Conservation (phyloP, 1,140 invertebrate genomes). For the Drosophila novamexicana region DNA sequence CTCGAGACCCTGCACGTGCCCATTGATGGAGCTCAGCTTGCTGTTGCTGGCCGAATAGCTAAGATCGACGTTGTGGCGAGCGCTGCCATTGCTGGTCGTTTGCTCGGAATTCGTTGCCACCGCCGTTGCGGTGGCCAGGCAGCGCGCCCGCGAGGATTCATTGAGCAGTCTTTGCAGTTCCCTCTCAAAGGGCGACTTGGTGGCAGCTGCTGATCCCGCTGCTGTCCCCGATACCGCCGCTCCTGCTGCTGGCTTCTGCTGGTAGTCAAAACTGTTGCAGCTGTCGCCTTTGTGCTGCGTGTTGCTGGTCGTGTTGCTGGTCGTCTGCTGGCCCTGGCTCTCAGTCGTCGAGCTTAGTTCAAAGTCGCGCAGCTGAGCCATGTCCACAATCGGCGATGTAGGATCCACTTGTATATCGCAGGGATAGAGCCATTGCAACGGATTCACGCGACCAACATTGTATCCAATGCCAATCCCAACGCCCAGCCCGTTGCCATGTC, state of each 20-base stretch:
- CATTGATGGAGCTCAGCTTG: conserved; percentile 69
- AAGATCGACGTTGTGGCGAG: conserved; percentile 71
- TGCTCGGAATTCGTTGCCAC: conserved; percentile 53
- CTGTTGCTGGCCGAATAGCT: conserved; percentile 69
- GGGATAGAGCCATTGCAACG: conserved; percentile 87
- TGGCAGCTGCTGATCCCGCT: conserved; percentile 22
- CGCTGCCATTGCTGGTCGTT: conserved; percentile 70
- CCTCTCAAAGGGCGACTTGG: conserved; percentile 88
- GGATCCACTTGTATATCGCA: conserved; percentile 86
- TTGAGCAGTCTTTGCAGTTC: conserved; percentile 90
- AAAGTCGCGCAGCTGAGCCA: conserved; percentile 76
- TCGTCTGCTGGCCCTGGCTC: conserved; percentile 84
- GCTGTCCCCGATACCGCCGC: background rate
- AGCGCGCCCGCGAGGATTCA: conserved; percentile 84
- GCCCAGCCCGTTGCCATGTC: conserved; percentile 37
- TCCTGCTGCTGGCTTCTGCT: conserved; percentile 62
- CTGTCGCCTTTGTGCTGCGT: conserved; percentile 86
- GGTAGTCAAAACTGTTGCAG: conserved; percentile 88
- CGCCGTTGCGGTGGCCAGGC: conserved; percentile 37
- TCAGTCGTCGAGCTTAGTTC: conserved; percentile 84
- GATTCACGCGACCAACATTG: conserved; percentile 61
- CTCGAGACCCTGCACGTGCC: conserved; percentile 26
- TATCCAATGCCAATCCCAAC: conserved; percentile 20
- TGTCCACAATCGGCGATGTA: conserved; percentile 72
- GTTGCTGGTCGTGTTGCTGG: conserved; percentile 81